Evolutionary conservation across 2,113 vertebrate species (phyloP).

Genomic region (Mus pahari): DNA sequence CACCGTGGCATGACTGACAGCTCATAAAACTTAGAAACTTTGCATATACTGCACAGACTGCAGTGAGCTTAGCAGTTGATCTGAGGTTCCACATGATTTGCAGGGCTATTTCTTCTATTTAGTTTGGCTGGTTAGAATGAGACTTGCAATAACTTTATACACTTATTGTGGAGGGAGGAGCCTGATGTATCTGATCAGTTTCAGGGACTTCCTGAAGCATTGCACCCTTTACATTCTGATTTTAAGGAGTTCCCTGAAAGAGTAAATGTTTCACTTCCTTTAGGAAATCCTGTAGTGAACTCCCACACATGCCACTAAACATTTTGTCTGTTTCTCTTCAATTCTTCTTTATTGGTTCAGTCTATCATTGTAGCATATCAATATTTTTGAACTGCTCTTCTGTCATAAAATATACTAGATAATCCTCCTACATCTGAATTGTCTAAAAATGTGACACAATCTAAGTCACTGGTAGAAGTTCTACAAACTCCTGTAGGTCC

Average conservation of each 20-base stretch:
- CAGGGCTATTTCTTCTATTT: not conserved
- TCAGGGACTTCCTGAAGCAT: not conserved
- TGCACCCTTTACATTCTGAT: not conserved
- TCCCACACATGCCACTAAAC: not conserved
- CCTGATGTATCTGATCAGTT: not conserved
- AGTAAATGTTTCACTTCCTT: not conserved
- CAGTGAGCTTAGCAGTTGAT: not conserved
- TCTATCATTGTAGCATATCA: slow-evolving; percentile 55
- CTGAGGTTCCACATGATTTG: not conserved
- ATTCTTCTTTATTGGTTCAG: slow-evolving; percentile 59
- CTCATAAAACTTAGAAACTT: not conserved
- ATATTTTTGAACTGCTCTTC: slow-evolving; percentile 33
- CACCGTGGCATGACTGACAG: not conserved
- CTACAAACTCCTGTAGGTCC: not conserved
- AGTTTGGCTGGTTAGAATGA: not conserved
- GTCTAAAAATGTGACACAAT: slow-evolving; percentile 40
- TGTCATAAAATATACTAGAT: slow-evolving; percentile 50
- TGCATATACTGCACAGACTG: not conserved
- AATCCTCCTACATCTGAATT: slow-evolving; percentile 51
- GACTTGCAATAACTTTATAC: not conserved
- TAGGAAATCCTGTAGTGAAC: not conserved
- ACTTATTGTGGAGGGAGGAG: not conserved
- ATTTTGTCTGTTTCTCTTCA: slow-evolving; percentile 11
- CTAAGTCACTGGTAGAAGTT: not conserved
- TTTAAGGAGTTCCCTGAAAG: not conserved